phyloP scores from a whole-genome alignment of 2,113 vertebrate species.

The Hydrochoerus hydrochaeris region DNA sequence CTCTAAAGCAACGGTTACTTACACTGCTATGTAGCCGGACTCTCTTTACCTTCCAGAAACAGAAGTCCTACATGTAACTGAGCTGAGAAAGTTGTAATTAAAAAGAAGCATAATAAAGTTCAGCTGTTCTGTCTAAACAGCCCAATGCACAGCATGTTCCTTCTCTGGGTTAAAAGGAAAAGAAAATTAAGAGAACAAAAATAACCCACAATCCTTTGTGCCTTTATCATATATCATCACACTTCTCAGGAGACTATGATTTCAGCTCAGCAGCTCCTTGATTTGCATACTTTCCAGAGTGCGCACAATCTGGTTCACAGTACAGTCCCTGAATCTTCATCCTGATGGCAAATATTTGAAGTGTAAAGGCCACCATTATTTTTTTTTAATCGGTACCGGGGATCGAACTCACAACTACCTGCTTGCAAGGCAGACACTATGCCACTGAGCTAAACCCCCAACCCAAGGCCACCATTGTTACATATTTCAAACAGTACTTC shows the following conservation, averaged over 20 bases:
- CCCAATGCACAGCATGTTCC: slow-evolving; percentile 63
- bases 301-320: slow-evolving; percentile 56
- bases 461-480: neutral
- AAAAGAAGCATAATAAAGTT: slow-evolving; percentile 70
- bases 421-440: too few relatives aligned
- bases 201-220: slow-evolving; percentile 74
- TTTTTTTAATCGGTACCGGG: too few relatives aligned
- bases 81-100: slow-evolving; percentile 75
- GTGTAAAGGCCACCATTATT: neutral
- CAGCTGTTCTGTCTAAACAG: slow-evolving; percentile 74
- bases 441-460: too few relatives aligned
- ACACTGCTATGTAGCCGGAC: neutral
- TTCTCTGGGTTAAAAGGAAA: slow-evolving; percentile 51
- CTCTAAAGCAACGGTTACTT: slow-evolving; percentile 31
- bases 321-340: slow-evolving; percentile 23
- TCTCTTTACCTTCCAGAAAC: slow-evolving; percentile 56
- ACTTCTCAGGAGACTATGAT: slow-evolving; percentile 66
- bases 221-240: slow-evolving; percentile 65
- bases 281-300: slow-evolving; percentile 65
- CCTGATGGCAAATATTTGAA: slow-evolving; percentile 56
- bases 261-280: slow-evolving; percentile 49
- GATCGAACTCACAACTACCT: too few relatives aligned
- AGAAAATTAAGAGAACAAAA: slow-evolving; percentile 60
- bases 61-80: slow-evolving; percentile 62
- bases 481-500: neutral